A percentile compares a stretch with the other conserved stretches of the same genome.
phyloP scores from a whole-genome alignment of 2,888 invertebrate species.

The Creontiades dilutus region DNA sequence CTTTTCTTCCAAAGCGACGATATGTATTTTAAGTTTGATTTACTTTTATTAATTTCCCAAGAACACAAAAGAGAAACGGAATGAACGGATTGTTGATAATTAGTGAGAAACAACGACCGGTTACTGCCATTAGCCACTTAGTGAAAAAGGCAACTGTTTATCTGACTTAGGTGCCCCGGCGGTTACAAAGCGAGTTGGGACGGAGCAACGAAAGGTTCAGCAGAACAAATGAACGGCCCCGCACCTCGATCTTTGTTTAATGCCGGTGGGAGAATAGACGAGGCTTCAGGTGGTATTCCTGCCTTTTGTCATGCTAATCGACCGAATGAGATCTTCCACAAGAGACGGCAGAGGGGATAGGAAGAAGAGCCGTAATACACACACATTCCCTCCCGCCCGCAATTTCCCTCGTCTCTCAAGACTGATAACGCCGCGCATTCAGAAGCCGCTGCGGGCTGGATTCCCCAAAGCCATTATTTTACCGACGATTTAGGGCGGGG shows the following conservation, averaged over 20 bases:
- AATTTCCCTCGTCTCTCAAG: background rate
- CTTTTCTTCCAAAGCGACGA: too few species aligned
- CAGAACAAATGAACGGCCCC: background rate
- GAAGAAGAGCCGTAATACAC: background rate
- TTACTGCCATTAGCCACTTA: too few species aligned
- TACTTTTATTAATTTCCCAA: too few species aligned
- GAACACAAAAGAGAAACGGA: too few species aligned
- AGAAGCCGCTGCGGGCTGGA: conserved; percentile 7
- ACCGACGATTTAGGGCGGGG: background rate
- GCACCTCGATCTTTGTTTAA: background rate
- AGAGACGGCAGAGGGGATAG: background rate
- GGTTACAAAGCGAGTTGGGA: background rate
- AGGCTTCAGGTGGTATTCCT: conserved; percentile 45
- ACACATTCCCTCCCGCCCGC: background rate
- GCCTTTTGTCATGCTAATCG: conserved; percentile 41
- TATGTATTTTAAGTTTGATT: too few species aligned
- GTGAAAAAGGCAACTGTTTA: too few species aligned
- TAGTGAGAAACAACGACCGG: too few species aligned
- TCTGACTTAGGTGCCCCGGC: too few species aligned
- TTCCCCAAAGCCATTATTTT: conserved; percentile 6
- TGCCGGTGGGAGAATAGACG: conserved; percentile 6
- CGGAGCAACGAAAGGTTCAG: background rate
- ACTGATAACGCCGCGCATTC: conserved; percentile 34
- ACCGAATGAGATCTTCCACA: conserved; percentile 36
- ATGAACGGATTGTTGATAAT: too few species aligned